Base-by-base conservation (phyloP, 1,140 invertebrate genomes). In the Physella acuta region DNA sequence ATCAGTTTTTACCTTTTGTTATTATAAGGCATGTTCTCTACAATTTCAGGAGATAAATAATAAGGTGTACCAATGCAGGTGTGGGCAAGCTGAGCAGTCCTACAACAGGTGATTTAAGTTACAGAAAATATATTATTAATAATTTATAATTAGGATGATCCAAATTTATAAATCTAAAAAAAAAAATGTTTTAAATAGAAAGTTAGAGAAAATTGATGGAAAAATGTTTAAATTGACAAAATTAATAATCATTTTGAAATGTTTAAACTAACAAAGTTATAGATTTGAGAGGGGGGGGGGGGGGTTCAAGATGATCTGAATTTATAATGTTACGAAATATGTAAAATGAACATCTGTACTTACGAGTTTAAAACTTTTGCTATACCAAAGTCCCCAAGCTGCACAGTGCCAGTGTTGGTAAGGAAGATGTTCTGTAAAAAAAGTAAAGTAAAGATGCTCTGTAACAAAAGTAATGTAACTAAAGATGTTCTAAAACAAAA, bases 361-460 rank as follows among this genome's bases (percentile, higher is more conserved):
- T 72, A 84, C 81, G 76, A 82, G 74, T 85, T 81, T 71, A 87
- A 71, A 52, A 88, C 81, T 78, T 88, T 87, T 0, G 88, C 85
- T 60, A 89, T 88, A 3, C 88, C 88, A 83, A 89, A 89, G 80
- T 89, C 88, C 60, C 88, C 88, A 28, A 90, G 78, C 80, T 89
- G 89, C 16, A 89, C 78, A 53, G 81, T 84, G 34, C 85, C 87
- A 70, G 83, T 75, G 68, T 79, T 79, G 58, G 88, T 88, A 24
- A 87, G 76, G 81, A 89, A 89, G 67, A 89, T 87, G 78, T 89
- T 89, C 82, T 88, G 85, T 31, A 16, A 20, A 31, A 24, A 61
- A 4, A 33, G 4, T 3, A 53, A 3, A 53, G 17, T n/a, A 53
- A n/a, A 53, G 51, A 53, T 24, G 28, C n/a, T 53, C 51, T 3